A percentile compares a stretch with the other conserved stretches of the same genome.
phyloP scores from a whole-genome alignment of 2,797 vertebrate species.

The Lacerta viridis region DNA sequence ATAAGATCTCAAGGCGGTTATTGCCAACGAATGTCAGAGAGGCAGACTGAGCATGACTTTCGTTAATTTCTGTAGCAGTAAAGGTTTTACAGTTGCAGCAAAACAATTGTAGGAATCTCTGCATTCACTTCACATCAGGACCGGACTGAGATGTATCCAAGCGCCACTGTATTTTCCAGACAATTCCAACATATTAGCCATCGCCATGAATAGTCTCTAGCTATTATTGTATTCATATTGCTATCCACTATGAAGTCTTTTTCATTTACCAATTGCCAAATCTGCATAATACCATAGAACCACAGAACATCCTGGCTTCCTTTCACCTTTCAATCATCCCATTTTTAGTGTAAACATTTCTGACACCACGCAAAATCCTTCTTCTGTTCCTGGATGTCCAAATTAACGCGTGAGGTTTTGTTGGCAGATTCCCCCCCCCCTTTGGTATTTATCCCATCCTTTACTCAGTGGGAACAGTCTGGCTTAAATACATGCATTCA shows the following conservation, averaged over 20 bases:
- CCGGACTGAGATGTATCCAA: too few relatives aligned
- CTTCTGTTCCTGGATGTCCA: not conserved
- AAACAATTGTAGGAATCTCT: not conserved
- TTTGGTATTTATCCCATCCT: not conserved
- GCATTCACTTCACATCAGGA: not conserved
- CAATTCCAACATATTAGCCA: not conserved
- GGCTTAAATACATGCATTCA: too few relatives aligned
- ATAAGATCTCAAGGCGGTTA: too few relatives aligned
- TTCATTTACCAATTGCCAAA: not conserved
- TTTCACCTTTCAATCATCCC: not conserved
- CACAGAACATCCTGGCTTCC: not conserved
- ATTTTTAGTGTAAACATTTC: not conserved
- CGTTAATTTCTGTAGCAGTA: not conserved
- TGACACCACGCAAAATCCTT: not conserved
- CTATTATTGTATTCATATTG: too few relatives aligned
- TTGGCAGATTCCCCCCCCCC: not conserved
- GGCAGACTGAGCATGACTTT: not conserved
- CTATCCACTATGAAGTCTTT: too few relatives aligned
- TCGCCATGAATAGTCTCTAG: not conserved
- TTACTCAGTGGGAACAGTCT: too few relatives aligned
- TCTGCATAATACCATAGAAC: not conserved
- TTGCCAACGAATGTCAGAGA: not conserved
- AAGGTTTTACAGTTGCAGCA: not conserved
- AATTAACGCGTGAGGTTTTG: not conserved
- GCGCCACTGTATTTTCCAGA: too few relatives aligned